phyloP scores from a whole-genome alignment of 1,140 invertebrate genomes.

The Drosophila littoralis region DNA sequence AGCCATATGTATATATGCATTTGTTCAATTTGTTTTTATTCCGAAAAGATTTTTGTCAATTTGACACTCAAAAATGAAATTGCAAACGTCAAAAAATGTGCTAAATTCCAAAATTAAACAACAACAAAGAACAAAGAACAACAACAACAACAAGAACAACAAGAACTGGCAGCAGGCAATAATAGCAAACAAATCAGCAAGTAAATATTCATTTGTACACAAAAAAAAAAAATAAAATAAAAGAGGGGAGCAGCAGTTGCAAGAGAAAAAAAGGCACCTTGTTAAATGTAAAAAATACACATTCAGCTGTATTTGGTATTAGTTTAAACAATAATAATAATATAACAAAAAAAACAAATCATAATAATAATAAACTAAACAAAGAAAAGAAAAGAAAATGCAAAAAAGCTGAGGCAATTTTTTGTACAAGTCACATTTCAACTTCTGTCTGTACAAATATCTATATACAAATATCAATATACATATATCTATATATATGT shows the following conservation, averaged over 20 bases:
- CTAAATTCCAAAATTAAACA: conserved; percentile 27
- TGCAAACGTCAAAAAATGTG: conserved; percentile 19
- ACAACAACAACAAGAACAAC: conserved; percentile 2
- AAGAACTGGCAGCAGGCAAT: conserved; percentile 9
- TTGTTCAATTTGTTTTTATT: conserved; percentile 48
- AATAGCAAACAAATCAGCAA: conserved; percentile 22
- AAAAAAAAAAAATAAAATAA: too few species aligned
- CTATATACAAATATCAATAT: too few species aligned
- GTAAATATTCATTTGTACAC: conserved; percentile 1
- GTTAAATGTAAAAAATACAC: conserved; percentile 36
- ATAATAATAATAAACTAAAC: neutral
- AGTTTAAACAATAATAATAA: conserved; percentile 11
- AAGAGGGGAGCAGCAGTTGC: neutral
- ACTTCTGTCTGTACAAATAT: neutral
- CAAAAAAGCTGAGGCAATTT: neutral
- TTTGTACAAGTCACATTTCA: conserved; percentile 6
- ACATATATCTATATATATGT: too few species aligned
- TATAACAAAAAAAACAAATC: conserved; percentile 8
- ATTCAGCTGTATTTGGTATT: conserved; percentile 24
- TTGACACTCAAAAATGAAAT: conserved; percentile 23
- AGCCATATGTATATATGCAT: neutral
- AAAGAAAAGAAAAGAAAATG: neutral
- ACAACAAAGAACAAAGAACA: neutral
- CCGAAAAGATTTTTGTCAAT: conserved; percentile 22
- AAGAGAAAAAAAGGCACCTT: conserved; percentile 2